Conservation (phyloP, 1,140 invertebrate genomes). For the Drosophila paulistorum region DNA sequence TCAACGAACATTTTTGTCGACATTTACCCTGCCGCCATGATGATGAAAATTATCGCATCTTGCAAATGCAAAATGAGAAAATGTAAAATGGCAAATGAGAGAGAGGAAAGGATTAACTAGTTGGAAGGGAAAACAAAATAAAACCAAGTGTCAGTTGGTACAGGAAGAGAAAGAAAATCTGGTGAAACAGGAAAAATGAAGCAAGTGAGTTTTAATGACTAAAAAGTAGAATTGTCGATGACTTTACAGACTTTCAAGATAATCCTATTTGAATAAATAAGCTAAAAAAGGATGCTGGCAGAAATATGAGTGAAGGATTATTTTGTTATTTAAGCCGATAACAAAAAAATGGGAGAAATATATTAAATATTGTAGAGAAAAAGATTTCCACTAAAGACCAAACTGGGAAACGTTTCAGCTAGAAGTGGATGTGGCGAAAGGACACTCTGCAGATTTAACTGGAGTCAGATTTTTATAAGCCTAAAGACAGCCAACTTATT, state of each 20-base stretch:
- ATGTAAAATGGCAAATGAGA: slow-evolving; percentile 6
- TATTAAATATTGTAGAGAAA: not conserved
- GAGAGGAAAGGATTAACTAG: slow-evolving; percentile 4
- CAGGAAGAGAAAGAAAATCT: not conserved
- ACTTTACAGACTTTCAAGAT: slow-evolving; percentile 1
- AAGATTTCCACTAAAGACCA: not conserved
- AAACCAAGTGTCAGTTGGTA: not conserved
- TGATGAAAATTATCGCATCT: slow-evolving; percentile 45
- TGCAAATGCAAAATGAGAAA: slow-evolving; percentile 21
- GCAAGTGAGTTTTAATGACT: slow-evolving; percentile 4
- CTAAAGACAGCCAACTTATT: too few relatives aligned
- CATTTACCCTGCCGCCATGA: slow-evolving; percentile 41
- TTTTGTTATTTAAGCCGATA: not conserved
- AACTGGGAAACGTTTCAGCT: too few relatives aligned
- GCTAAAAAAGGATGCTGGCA: not conserved
- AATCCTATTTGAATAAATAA: not conserved
- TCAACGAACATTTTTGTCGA: slow-evolving; percentile 75
- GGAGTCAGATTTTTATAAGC: too few relatives aligned
- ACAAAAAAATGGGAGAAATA: not conserved
- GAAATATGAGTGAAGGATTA: not conserved
- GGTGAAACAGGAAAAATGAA: not conserved
- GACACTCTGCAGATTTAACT: too few relatives aligned
- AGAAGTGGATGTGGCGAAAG: too few relatives aligned
- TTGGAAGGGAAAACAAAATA: not conserved
- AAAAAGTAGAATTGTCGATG: slow-evolving; percentile 5